Percentiles rank a stretch among this genome's conserved stretches.
Evolutionary conservation across 1,140 invertebrate species (phyloP).

Genomic region (Diachasma alloeum): DNA sequence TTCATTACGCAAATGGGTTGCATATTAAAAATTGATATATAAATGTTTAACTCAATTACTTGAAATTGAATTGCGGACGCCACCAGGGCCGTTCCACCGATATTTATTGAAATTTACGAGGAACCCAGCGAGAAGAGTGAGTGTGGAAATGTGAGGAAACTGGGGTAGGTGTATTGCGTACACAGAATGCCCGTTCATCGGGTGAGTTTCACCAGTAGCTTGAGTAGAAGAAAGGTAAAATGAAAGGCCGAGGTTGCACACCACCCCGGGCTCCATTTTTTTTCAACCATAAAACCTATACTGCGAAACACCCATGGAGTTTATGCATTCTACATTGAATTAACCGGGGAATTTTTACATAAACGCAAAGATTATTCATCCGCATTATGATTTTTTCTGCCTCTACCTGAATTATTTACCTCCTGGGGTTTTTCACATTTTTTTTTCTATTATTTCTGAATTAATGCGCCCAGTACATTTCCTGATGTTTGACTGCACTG

Average conservation of each 20-base stretch:
- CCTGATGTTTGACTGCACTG: background rate
- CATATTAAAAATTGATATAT: constrained; percentile 18
- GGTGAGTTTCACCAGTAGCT: background rate
- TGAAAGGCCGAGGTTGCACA: constrained; percentile 3
- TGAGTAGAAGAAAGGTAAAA: background rate
- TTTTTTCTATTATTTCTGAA: background rate
- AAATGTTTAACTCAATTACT: constrained; percentile 28
- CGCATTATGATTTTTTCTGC: background rate
- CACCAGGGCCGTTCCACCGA: background rate
- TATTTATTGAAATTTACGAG: constrained; percentile 31
- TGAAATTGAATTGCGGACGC: constrained; percentile 24
- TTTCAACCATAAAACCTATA: background rate
- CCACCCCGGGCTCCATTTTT: background rate
- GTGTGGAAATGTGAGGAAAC: background rate
- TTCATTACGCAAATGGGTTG: constrained; percentile 16
- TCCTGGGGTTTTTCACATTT: background rate
- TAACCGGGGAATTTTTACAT: constrained; percentile 23
- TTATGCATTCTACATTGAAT: constrained; percentile 9
- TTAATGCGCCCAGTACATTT: constrained; percentile 10
- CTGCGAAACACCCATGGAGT: background rate
- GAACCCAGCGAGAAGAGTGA: background rate
- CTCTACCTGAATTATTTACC: background rate
- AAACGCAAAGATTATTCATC: constrained; percentile 14
- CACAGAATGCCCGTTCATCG: background rate
- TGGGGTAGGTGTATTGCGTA: background rate